Percentiles rank a stretch among this genome's conserved stretches.
Evolutionary conservation across 2,797 vertebrate genomes (phyloP).

Genomic region (Melanotaenia pygmaea): DNA sequence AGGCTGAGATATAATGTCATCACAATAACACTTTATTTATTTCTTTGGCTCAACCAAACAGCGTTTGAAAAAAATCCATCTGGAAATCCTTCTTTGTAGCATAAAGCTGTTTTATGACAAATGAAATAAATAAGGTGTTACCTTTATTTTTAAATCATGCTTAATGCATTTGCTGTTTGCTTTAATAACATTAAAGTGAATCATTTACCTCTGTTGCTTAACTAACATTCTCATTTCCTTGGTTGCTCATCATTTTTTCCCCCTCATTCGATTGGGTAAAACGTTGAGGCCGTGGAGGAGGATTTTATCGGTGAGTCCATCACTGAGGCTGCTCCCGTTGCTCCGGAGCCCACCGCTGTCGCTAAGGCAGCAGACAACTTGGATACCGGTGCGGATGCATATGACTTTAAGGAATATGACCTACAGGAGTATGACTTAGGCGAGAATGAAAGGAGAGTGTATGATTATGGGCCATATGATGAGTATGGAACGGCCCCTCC

Average conservation of each 20-base stretch:
- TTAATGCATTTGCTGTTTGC: conserved; percentile 64
- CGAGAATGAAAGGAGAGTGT: conserved; percentile 84
- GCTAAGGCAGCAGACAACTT: conserved; percentile 74
- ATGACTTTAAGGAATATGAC: conserved; percentile 86
- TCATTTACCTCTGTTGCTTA: conserved; percentile 82
- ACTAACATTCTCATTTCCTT: conserved; percentile 89
- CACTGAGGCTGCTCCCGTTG: conserved; percentile 87
- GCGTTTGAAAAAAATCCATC: background rate
- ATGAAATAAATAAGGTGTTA: conserved; percentile 69
- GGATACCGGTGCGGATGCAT: conserved; percentile 69
- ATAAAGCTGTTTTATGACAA: background rate
- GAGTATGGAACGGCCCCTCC: conserved; percentile 91
- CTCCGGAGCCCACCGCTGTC: conserved; percentile 82
- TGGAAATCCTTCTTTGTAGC: background rate
- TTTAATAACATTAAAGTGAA: conserved; percentile 70
- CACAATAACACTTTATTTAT: conserved; percentile 74
- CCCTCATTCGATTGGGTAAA: conserved; percentile 83
- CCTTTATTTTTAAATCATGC: conserved; percentile 50
- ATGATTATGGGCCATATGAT: conserved; percentile 94
- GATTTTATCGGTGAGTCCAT: conserved; percentile 87
- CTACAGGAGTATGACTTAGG: conserved; percentile 84
- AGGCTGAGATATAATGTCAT: conserved; percentile 49
- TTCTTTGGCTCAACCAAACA: background rate
- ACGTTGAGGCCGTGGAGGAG: conserved; percentile 90
- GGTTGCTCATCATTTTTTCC: conserved; percentile 63